Evolutionary conservation across 2,113 vertebrate genomes (phyloP).

Genomic region (Otis tarda): DNA sequence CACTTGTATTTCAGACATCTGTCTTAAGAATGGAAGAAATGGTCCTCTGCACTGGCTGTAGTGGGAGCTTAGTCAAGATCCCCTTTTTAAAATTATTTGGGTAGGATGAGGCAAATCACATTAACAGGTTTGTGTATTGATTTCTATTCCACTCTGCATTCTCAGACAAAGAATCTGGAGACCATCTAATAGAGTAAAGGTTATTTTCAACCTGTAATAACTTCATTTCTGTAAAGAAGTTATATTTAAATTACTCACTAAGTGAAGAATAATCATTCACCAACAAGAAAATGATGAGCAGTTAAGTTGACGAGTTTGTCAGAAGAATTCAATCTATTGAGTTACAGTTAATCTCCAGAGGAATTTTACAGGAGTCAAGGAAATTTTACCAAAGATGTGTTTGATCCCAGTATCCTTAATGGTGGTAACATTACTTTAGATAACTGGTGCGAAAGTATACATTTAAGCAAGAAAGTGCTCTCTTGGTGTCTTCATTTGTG

Average conservation of each 20-base stretch:
- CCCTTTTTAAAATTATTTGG: neutral
- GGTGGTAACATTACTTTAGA: neutral
- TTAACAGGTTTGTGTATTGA: neutral
- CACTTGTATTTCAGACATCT: neutral
- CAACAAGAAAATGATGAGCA: neutral
- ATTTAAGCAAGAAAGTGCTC: neutral
- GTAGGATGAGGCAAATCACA: neutral
- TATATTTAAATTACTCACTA: neutral
- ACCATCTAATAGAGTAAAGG: neutral
- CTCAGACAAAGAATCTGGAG: neutral
- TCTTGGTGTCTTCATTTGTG: neutral
- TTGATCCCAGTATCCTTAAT: neutral
- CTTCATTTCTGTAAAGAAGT: neutral
- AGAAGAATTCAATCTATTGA: neutral
- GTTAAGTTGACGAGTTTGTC: neutral
- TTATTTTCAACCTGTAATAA: neutral
- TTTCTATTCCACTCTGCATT: neutral
- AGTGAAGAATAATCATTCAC: neutral
- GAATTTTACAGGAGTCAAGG: neutral
- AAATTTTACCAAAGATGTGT: neutral
- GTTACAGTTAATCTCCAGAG: neutral
- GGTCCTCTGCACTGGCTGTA: neutral
- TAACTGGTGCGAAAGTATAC: neutral
- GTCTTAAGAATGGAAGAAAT: neutral
- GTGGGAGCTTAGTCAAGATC: neutral